Base-by-base conservation (phyloP, 1,140 invertebrate genomes). In the Orius insidiosus region DNA sequence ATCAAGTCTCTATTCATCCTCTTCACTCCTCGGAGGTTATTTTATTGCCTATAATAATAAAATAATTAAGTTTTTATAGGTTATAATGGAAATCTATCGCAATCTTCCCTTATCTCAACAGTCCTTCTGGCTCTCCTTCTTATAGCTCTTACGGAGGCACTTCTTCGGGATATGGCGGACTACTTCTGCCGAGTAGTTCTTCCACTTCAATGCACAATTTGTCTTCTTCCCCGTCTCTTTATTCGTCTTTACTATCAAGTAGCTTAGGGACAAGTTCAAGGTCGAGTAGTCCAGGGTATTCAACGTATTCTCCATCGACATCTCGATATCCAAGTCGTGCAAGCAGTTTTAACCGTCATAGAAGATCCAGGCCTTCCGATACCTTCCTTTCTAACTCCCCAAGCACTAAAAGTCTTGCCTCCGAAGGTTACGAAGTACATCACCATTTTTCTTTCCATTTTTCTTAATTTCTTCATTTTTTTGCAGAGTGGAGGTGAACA, bases 401-500 rank as follows among this genome's bases (percentile, higher is more conserved):
- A 7, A 54, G 51, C 34, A 47, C 38, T n/a, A 52, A 46, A 39
- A 56, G 54, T 31, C 46, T 50, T 14, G 49, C 42, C 11, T 50
- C 75, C 33, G 76, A 80, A 60, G 76, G 76, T 60, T 80, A 79
- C 53, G 67, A 66, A 64, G 18, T 49, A 33, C 41, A 14, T 49
- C 45, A 14, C 14, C 18, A 18, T 42, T 48, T 43, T 3, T n/a
- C 4, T 10, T 46, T 39, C 33, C 13, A 34, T 11, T 18, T 34
- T 34, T 45, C 6, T 37, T 38, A 30, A 6, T 8, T 13, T 16
- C 31, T 2, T 45, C 9, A 39, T 36, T 51, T 48, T 55, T 53
- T 59, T 53, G 38, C 72, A 85, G 82, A 85, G 80, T 59, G 80
- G 79, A 52, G 78, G 71, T 55, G 81, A 83, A 56, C 70, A 72